Conservation (phyloP, 2,113 vertebrate genomes). For the Periophthalmodon schlosseri region DNA sequence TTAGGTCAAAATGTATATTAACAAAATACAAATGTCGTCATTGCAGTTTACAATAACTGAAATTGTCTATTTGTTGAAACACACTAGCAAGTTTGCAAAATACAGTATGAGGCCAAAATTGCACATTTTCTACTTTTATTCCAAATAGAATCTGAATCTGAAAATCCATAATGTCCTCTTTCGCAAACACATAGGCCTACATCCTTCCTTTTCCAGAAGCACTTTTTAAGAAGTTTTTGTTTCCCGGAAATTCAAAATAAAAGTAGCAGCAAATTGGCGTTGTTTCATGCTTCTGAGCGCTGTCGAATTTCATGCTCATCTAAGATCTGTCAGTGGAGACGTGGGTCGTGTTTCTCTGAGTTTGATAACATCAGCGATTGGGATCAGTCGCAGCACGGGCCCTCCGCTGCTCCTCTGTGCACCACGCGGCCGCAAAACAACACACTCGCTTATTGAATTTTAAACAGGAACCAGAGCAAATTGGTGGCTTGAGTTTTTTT, state of each 20-base stretch:
- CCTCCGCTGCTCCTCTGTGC: conserved; percentile 51
- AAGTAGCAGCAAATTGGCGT: conserved; percentile 45
- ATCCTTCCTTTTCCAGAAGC: neutral
- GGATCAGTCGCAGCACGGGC: conserved; percentile 55
- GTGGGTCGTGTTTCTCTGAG: conserved; percentile 59
- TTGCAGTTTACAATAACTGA: neutral
- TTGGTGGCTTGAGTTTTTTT: conserved; percentile 50
- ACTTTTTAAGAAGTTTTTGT: neutral
- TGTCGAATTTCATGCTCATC: conserved; percentile 66
- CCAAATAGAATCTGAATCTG: neutral
- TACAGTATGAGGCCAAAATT: neutral
- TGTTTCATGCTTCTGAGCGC: conserved; percentile 54
- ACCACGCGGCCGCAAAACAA: conserved; percentile 54
- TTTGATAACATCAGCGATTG: conserved; percentile 69
- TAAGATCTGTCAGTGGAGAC: conserved; percentile 57
- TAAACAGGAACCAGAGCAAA: conserved; percentile 70
- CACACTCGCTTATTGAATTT: conserved; percentile 71
- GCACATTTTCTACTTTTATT: neutral
- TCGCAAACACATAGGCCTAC: no score
- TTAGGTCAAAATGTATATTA: neutral
- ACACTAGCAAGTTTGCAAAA: neutral
- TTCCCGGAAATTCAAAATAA: conserved; percentile 8
- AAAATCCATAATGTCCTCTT: no score
- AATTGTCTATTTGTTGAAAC: neutral
- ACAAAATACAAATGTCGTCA: neutral